phyloP scores from a whole-genome alignment of 2,888 invertebrate species.

The Bedellia somnulentella region DNA sequence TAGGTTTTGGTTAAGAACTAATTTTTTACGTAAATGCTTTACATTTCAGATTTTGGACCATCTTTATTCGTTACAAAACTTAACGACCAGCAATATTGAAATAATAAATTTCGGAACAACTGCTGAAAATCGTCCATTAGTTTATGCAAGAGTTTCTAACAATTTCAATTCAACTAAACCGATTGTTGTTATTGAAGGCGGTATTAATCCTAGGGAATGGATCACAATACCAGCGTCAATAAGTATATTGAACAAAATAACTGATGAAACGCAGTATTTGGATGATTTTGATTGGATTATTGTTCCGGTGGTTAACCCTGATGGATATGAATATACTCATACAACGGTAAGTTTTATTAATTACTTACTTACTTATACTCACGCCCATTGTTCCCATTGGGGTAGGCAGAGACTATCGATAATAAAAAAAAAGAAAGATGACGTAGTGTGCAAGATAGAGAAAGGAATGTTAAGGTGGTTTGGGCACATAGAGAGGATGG shows the following conservation, averaged over 20 bases:
- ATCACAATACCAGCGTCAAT: constrained; percentile 67
- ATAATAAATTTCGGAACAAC: constrained; percentile 24
- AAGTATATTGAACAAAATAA: constrained; percentile 62
- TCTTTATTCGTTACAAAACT: constrained; percentile 17
- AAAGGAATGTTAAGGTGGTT: too few species aligned
- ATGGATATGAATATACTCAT: constrained; percentile 71
- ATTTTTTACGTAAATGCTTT: too few species aligned
- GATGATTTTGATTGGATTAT: constrained; percentile 65
- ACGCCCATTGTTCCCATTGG: too few species aligned
- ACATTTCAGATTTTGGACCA: constrained; percentile 32
- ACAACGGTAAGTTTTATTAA: constrained; percentile 36
- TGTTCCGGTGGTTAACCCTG: constrained; percentile 72
- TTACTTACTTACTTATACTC: too few species aligned
- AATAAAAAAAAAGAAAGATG: too few species aligned
- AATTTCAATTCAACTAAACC: constrained; percentile 31
- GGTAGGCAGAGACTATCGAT: too few species aligned
- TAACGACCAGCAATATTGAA: constrained; percentile 16
- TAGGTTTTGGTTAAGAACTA: too few species aligned
- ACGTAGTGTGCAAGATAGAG: too few species aligned
- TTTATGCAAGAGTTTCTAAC: constrained; percentile 49
- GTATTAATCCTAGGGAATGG: constrained; percentile 72
- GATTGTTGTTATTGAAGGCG: constrained; percentile 61
- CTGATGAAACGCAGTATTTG: constrained; percentile 45
- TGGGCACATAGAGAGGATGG: too few species aligned
- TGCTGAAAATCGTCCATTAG: constrained; percentile 23